phyloP scores from a whole-genome alignment of 2,888 invertebrate species.

The Drosophila antonietae region DNA sequence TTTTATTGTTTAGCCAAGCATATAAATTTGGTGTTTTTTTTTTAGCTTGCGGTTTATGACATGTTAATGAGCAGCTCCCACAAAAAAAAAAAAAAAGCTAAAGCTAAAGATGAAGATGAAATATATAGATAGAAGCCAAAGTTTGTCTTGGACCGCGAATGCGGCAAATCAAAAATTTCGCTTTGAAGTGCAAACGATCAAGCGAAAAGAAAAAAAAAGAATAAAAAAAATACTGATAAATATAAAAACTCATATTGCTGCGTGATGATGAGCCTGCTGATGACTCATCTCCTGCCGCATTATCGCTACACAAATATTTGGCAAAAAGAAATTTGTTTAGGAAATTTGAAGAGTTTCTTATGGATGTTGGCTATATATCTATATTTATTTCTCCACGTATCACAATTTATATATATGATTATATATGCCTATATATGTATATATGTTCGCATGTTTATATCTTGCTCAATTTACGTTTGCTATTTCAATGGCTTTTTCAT shows the following conservation, averaged over 20 bases:
- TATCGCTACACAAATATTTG: constrained; percentile 24
- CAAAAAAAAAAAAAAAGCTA: constrained; percentile 13
- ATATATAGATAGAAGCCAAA: constrained; percentile 11
- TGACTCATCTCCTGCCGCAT: constrained; percentile 36
- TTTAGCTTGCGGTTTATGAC: constrained; percentile 73
- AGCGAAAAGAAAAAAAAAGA: constrained; percentile 9
- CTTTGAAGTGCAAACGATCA: constrained; percentile 59
- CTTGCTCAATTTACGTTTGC: neutral
- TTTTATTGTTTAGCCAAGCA: constrained; percentile 25
- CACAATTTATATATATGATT: neutral
- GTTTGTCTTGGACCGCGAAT: constrained; percentile 31
- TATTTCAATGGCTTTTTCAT: neutral
- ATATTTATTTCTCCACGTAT: neutral
- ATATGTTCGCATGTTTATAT: neutral
- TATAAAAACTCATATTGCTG: constrained; percentile 28
- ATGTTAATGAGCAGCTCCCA: constrained; percentile 74
- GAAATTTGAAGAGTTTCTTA: constrained; percentile 4
- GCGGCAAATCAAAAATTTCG: constrained; percentile 50
- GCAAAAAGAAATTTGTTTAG: constrained; percentile 5
- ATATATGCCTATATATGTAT: neutral
- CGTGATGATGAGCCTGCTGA: constrained; percentile 41
- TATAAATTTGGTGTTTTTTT: constrained; percentile 3
- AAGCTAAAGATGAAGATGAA: constrained; percentile 6
- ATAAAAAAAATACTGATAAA: constrained; percentile 3
- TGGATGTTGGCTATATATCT: neutral